These are phyloP conservation scores for Cygnus buccinator DNA, from an alignment of 2,113 vertebrate species.

Conservation along the genomic window DNA sequence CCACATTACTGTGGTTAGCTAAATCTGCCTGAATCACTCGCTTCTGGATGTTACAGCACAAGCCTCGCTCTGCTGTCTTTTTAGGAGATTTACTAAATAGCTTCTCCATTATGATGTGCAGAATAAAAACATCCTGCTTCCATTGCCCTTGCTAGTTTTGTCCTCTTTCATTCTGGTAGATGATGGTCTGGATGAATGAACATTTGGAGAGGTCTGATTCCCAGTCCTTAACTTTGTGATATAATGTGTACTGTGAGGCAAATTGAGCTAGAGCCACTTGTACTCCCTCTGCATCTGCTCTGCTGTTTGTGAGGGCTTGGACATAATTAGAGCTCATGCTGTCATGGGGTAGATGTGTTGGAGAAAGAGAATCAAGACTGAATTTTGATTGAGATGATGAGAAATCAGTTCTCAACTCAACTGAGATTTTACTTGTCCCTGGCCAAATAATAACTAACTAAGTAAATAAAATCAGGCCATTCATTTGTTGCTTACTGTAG, in stretches of 20 bases:
- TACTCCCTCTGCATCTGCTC: background rate
- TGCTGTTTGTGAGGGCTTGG: background rate
- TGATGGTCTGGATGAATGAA: background rate
- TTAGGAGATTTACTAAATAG: background rate
- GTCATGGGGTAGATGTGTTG: background rate
- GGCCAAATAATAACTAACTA: background rate
- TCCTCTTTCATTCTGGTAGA: background rate
- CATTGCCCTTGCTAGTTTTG: background rate
- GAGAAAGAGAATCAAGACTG: background rate
- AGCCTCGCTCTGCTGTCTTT: background rate
- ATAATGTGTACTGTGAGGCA: background rate
- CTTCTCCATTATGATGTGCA: background rate
- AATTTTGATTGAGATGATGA: background rate
- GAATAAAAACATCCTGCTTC: background rate
- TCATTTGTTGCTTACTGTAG: background rate
- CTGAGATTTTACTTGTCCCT: background rate
- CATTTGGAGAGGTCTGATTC: background rate
- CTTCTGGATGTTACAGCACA: background rate
- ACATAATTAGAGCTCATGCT: background rate
- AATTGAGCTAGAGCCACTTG: background rate
- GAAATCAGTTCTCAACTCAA: background rate
- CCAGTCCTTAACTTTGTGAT: background rate
- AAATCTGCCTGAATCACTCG: background rate
- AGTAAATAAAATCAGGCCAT: background rate
- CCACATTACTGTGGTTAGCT: background rate